Evolutionary conservation across 2,113 vertebrate species (phyloP), one percentile per base, ranked within the genome.

Genomic region (Pygoscelis antarcticus): DNA sequence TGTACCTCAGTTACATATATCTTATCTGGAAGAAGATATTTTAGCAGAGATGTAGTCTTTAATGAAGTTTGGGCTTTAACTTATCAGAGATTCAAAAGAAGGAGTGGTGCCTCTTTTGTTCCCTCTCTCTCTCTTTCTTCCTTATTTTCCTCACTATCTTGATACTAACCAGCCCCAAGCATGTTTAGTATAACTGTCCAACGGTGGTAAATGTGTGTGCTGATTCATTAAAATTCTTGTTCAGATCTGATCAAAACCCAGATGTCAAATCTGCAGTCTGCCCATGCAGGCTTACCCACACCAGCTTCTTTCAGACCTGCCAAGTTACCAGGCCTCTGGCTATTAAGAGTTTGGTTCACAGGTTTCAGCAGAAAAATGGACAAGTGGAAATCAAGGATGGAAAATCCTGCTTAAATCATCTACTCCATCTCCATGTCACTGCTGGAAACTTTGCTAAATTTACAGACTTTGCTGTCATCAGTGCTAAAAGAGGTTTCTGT

Each of bases 221-320:
- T 88, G 85, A 92, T 94, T 97, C 95, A 88, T 95, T 91, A 93
- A 77, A 90, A 90, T 90, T 94, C 93, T 92, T 94, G 75, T 94
- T 95, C 66, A 92, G 79, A 93, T 96, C 75, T 95, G 88, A 96
- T 94, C 79, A 94, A 88, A 96, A 83, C 58, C 64, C 16, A 23
- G 87, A 88, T 95, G 90, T 93, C 88, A 97, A 95, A 95, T 74
- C 46, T 80, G 82, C 0, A 1, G 88, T 96, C 83, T 96, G 96
- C 85, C 88, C 76, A 81, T 93, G 87, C 79, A 96, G 76, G 90
- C 79, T 96, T 88, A 75, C 51, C 71, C 88, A 93, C 4, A 57
- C 92, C 93, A 92, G 54, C 58, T 89, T 83, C 46, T 75, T 90
- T 62, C 76, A 96, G 79, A 88, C 19, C 44, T 95, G 96, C 97